Base-by-base conservation (phyloP, 30 jellyfish, hydroid and myxozoan species). In the Chironex yamaguchii region DNA sequence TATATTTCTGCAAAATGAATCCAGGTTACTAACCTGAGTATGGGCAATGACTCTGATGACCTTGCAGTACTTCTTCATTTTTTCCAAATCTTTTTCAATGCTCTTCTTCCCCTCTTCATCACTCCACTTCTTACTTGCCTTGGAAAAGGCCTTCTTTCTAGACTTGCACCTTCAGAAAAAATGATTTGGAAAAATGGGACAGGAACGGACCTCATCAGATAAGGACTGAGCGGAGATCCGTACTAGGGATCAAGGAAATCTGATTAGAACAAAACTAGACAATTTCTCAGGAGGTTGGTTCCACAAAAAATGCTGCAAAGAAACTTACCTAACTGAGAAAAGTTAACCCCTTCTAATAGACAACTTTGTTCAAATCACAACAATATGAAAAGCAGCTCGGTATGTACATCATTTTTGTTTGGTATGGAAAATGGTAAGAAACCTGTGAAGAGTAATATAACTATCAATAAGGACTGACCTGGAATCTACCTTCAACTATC, bases 201-300 rank as follows among this genome's bases (percentile, higher is more conserved):
- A 34, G 93, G 97, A 88, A 67, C 97, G 99, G 92, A 91, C 82
- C 99, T 95, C 99, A 90, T 95, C 99, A 95, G 96, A 88, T 82
- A 71, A 68, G 81, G 11, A 50, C 96, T 95, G 99, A 95, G 99
- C 82, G 99, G 99, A 95, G 99, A 74, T 65, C 85, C 99, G 97
- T 81, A 88, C 52, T 76, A 14, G 24, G 88, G 87, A 81, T 34
- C 69, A 68, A 51, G 32, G n/a, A 6, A 3, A 31, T 53, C 21
- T 68, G 14, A 29, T 68, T 30, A 68, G 30, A 28, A 68, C n/a
- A 9, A 12, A 9, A 48, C 12, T 48, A 48, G n/a, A 12, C n/a
- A n/a, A 48, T 9, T 9, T 9, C 62, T n/a, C 12, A 48, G n/a
- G n/a, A 48, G n/a, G n/a, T 48, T n/a, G n/a, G 62, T n/a, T 48